Base-by-base conservation (phyloP, 2,113 vertebrate genomes). In the Solea senegalensis region DNA sequence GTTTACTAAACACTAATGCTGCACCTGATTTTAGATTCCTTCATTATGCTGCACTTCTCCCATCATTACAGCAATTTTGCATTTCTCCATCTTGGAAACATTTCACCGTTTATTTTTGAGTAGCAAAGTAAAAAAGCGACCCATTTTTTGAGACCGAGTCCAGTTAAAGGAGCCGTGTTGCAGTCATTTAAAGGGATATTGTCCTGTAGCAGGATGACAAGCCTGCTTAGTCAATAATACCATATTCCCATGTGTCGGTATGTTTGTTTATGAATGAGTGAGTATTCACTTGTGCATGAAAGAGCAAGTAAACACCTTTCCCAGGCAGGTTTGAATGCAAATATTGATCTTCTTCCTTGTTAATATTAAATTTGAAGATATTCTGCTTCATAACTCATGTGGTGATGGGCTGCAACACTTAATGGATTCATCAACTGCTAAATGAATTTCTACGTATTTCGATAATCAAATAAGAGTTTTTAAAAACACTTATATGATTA, bases 201-300 rank as follows among this genome's bases (percentile, higher is more conserved):
- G 61, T 82, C 75, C 5, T n/a, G 63, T 59, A 52, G 63, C 76
- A 16, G 59, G 74, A 69, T 60, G 54, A 87, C 71, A 82, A 80
- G 55, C 78, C 54, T 15, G 39, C 71, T 82, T 46, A 78, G 82
- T 85, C 44, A 34, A 8, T 7, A 7, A 21, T 27, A 27, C 41
- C 34, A 34, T 39, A 4, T 41, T 45, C 15, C 41, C 64, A 28
- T 46, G 6, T 62, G 54, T 60, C 46, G 6, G 51, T 11, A 43
- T 0, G 16, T 34, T 45, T 56, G 63, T 44, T 63, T 44, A 48
- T 76, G 51, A 69, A 67, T 72, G 71, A 73, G 46, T 1, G 44
- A 63, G 56, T 13, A 5, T 67, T 65, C 27, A 44, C 43, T 49
- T 46, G n/a, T 28, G n/a, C n/a, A n/a, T n/a, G n/a, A n/a, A n/a